Percentiles rank a stretch among this genome's conserved stretches.
phyloP scores from a whole-genome alignment of 2,113 vertebrate species.

The Sminthopsis crassicaudata region DNA sequence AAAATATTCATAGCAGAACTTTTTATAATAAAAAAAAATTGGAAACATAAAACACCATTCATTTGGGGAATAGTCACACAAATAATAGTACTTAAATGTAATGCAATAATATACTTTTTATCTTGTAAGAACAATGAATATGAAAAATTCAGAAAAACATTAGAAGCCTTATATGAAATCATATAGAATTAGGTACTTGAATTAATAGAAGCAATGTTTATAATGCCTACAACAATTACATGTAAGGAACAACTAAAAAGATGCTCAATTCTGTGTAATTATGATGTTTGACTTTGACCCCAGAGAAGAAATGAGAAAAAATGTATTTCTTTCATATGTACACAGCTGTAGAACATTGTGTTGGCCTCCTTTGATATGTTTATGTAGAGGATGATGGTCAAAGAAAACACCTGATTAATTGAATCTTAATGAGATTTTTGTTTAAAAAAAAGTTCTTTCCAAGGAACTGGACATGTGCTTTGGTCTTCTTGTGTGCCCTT shows the following conservation, averaged over 20 bases:
- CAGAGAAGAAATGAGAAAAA: not conserved
- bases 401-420: not conserved
- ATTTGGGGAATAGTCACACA: not conserved
- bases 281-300: not conserved
- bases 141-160: not conserved
- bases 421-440: not conserved
- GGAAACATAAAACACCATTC: not conserved
- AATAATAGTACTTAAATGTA: not conserved
- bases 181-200: not conserved
- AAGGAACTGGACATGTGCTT: not conserved
- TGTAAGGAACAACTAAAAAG: not conserved
- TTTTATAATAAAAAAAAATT: not conserved
- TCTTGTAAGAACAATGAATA: not conserved
- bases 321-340: not conserved
- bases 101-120: not conserved
- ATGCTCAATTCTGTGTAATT: not conserved
- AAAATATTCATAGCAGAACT: not conserved
- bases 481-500: not conserved
- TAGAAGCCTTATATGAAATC: not conserved
- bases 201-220: not conserved
- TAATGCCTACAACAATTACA: not conserved
- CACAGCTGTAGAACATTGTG: not conserved
- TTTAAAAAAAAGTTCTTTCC: not conserved
- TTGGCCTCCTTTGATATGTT: not conserved
- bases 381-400: not conserved